Evolutionary conservation across 2,113 vertebrate genomes (phyloP).

Genomic region (Crypturellus undulatus): DNA sequence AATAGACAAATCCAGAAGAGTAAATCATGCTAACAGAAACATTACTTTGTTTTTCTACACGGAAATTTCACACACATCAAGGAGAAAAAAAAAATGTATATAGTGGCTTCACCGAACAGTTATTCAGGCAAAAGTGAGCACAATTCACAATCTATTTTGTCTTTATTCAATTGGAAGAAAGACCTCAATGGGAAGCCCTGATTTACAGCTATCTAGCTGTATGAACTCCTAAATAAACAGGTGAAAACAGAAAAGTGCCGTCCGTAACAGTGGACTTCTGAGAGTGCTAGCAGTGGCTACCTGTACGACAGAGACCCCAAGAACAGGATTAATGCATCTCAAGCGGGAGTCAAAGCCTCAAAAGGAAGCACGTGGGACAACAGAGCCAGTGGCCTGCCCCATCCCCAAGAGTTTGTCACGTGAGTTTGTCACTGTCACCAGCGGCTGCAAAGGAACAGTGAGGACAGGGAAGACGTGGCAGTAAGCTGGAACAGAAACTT

Average conservation of each 20-base stretch:
- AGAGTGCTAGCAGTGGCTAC: not conserved
- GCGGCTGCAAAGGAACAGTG: not conserved
- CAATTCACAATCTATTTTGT: not conserved
- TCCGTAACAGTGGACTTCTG: not conserved
- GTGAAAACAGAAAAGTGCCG: not conserved
- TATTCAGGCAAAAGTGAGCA: conserved; percentile 28
- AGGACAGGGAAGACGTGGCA: conserved; percentile 1
- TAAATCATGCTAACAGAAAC: not conserved
- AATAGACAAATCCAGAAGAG: not conserved
- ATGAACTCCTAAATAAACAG: conserved; percentile 22
- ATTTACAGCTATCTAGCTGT: conserved; percentile 29
- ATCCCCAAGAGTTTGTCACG: not conserved
- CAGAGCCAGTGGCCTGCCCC: not conserved
- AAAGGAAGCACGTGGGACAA: not conserved
- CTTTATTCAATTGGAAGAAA: conserved; percentile 35
- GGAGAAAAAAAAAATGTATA: not conserved
- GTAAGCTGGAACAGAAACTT: conserved; percentile 44
- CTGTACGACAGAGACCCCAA: not conserved
- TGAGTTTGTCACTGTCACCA: not conserved
- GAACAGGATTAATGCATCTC: not conserved
- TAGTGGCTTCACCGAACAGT: not conserved
- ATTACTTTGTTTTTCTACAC: not conserved
- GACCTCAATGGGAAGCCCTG: conserved; percentile 13
- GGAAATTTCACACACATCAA: not conserved
- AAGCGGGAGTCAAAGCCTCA: not conserved